A percentile compares a stretch with the other conserved stretches of the same genome.
Evolutionary conservation across 1,140 invertebrate genomes (phyloP).

Genomic region (Medauroidea extradentata): DNA sequence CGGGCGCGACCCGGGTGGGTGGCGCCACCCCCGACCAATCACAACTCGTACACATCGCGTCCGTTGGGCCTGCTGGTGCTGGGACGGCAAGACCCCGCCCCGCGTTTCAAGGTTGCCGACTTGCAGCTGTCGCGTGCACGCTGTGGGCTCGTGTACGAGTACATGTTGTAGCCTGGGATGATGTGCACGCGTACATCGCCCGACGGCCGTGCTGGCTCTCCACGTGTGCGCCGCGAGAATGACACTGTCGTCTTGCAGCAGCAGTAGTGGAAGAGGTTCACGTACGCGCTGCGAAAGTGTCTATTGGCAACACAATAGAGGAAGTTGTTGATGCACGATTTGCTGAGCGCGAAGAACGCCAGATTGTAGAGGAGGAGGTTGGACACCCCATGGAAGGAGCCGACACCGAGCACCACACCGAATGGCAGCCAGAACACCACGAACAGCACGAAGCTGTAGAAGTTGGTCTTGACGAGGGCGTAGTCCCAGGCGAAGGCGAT

Average conservation of each 20-base stretch:
- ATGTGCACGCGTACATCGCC: constrained; percentile 72
- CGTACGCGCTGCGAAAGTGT: constrained; percentile 69
- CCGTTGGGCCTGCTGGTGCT: constrained; percentile 43
- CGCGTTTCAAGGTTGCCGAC: constrained; percentile 25
- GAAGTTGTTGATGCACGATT: constrained; percentile 63
- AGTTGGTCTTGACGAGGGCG: constrained; percentile 58
- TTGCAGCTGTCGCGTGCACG: constrained; percentile 26
- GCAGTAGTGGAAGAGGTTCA: constrained; percentile 76
- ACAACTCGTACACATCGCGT: constrained; percentile 56
- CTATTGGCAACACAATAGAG: constrained; percentile 61
- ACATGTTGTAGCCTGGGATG: constrained; percentile 67
- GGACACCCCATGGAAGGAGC: constrained; percentile 46
- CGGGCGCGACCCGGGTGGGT: too few species aligned
- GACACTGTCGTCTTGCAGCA: constrained; percentile 76
- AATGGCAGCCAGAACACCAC: constrained; percentile 66
- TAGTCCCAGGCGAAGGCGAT: constrained; percentile 59
- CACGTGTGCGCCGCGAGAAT: constrained; percentile 52
- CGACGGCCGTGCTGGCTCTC: constrained; percentile 50
- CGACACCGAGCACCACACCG: constrained; percentile 50
- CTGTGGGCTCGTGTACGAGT: constrained; percentile 59
- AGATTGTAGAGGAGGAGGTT: constrained; percentile 56
- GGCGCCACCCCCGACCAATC: constrained; percentile 19
- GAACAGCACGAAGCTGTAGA: constrained; percentile 59
- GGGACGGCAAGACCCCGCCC: constrained; percentile 38
- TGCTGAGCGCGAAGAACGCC: constrained; percentile 63